Evolutionary conservation across 2,113 vertebrate species (phyloP).

Genomic region (Smithornis capensis): DNA sequence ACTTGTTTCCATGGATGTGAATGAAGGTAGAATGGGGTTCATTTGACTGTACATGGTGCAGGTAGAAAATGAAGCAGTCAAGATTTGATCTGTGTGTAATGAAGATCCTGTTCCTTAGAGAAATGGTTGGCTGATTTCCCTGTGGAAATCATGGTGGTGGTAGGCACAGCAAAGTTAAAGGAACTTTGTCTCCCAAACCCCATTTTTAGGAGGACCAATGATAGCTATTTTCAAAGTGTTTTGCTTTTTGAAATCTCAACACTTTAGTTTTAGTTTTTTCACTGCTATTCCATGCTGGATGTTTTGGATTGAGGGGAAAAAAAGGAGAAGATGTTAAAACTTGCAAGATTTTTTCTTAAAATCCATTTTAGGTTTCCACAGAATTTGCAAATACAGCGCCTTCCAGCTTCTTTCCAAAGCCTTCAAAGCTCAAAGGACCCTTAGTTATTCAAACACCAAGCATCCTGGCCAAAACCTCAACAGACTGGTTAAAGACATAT

Average conservation of each 20-base stretch:
- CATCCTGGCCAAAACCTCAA: conserved; percentile 69
- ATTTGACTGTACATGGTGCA: neutral
- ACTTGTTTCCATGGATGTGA: neutral
- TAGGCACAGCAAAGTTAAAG: neutral
- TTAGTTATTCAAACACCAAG: conserved; percentile 71
- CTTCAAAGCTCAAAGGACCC: conserved; percentile 50
- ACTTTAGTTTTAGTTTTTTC: neutral
- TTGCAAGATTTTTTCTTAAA: neutral
- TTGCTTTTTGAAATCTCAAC: neutral
- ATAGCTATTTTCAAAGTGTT: neutral
- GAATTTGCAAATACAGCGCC: conserved; percentile 31
- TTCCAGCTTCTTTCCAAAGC: conserved; percentile 47
- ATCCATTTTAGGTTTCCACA: conserved; percentile 63
- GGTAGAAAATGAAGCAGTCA: neutral
- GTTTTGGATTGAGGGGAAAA: neutral
- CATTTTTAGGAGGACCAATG: neutral
- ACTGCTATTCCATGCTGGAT: neutral
- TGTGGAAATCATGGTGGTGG: neutral
- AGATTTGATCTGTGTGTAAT: neutral
- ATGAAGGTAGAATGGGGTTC: neutral
- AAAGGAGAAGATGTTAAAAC: neutral
- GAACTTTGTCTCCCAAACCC: neutral
- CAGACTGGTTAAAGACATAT: conserved; percentile 79
- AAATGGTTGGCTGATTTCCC: neutral
- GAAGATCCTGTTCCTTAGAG: neutral